A percentile compares a stretch with the other conserved stretches of the same genome.
These are phyloP conservation scores for Cherax quadricarinatus DNA, from an alignment of 1,140 invertebrate genomes.

Conservation along the genomic window DNA sequence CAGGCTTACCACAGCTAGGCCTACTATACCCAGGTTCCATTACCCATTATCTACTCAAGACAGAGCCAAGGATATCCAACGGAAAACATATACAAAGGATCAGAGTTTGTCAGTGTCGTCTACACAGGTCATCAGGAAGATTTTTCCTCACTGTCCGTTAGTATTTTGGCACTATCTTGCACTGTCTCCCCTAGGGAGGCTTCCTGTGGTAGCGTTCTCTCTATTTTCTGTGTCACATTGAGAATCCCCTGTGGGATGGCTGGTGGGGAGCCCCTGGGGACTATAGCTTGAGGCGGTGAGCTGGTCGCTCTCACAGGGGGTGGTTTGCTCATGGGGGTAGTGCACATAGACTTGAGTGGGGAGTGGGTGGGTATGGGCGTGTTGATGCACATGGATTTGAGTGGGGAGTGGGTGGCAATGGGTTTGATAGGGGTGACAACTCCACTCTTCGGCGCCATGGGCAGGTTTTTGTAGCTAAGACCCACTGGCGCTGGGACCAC, in stretches of 20 bases:
- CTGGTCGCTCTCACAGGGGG: neutral
- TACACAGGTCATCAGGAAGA: constrained; percentile 1
- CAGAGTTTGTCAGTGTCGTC: neutral
- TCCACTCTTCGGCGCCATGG: neutral
- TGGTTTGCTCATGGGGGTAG: neutral
- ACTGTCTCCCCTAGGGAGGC: neutral
- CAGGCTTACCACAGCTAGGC: neutral
- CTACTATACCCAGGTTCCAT: neutral
- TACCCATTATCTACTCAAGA: neutral
- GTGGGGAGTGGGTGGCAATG: neutral
- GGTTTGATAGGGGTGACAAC: neutral
- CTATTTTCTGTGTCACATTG: neutral
- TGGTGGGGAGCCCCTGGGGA: neutral
- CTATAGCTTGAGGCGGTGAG: neutral
- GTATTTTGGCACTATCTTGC: constrained; percentile 11
- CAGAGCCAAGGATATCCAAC: neutral
- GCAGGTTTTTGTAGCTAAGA: constrained; percentile 3
- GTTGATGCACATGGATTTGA: neutral
- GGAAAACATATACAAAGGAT: too few species aligned
- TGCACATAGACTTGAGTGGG: neutral
- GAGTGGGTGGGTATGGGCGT: constrained; percentile 2
- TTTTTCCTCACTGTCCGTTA: neutral
- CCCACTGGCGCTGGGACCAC: neutral
- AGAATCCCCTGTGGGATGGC: neutral
- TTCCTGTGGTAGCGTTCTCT: neutral